Conservation (phyloP, 2,888 invertebrate species). For the Cataglyphis rosenhaueri region DNA sequence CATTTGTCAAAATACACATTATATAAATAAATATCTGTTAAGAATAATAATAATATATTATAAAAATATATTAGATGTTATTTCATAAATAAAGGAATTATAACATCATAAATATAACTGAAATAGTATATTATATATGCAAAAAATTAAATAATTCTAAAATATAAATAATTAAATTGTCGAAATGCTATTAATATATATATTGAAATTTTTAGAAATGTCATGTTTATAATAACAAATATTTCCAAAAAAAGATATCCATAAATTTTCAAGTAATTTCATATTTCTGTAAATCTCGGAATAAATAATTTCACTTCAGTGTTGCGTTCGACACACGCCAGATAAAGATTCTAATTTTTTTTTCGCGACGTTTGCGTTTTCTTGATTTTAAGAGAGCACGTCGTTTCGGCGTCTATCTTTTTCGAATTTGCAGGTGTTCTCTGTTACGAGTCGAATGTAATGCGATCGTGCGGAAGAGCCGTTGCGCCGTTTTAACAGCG, state of each 20-base stretch:
- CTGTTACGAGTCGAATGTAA: slow-evolving; percentile 25
- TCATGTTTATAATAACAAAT: background rate
- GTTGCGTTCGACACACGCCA: background rate
- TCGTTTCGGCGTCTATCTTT: slow-evolving; percentile 13
- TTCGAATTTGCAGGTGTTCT: slow-evolving; percentile 24
- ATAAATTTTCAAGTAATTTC: background rate
- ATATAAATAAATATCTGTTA: background rate
- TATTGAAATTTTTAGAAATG: background rate
- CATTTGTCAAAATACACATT: background rate
- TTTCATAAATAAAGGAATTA: too few relatives aligned
- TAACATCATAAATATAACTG: too few relatives aligned
- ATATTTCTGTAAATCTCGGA: background rate
- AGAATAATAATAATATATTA: background rate
- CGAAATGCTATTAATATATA: background rate
- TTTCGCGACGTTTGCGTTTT: slow-evolving; percentile 20
- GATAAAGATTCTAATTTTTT: background rate
- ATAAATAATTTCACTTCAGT: background rate
- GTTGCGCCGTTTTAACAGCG: slow-evolving; percentile 30
- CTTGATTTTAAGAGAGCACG: slow-evolving; percentile 7
- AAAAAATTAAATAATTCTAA: too few relatives aligned
- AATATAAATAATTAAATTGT: background rate
- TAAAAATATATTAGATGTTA: background rate
- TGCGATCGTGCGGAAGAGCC: slow-evolving; percentile 36
- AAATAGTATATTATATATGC: too few relatives aligned
- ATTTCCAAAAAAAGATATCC: background rate